A percentile compares a stretch with the other conserved stretches of the same genome.
Evolutionary conservation across 2,113 vertebrate genomes (phyloP).

Genomic region (Onychorhynchus coronatus): DNA sequence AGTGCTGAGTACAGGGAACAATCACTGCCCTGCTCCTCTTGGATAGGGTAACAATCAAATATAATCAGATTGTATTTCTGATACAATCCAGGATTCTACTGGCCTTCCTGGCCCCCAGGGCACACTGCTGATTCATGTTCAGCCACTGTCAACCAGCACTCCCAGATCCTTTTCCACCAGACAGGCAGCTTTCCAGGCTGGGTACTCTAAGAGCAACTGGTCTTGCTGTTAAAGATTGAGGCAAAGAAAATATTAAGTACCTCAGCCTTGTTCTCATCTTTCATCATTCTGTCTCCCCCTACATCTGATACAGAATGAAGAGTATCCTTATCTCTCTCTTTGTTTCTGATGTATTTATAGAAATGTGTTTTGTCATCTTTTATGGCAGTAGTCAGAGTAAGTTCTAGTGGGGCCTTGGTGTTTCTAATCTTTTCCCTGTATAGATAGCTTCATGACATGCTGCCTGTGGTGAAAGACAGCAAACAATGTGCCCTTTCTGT

Average conservation of each 20-base stretch:
- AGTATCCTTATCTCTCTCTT: background rate
- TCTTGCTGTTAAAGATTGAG: background rate
- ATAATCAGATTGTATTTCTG: background rate
- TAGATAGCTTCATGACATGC: background rate
- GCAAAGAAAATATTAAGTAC: background rate
- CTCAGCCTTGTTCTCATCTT: background rate
- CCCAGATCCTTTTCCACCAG: background rate
- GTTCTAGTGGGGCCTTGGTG: background rate
- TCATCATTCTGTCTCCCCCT: background rate
- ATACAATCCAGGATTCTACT: background rate
- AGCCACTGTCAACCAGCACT: accelerated
- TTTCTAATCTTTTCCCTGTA: background rate
- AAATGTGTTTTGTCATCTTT: background rate
- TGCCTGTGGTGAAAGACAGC: background rate
- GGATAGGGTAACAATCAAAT: no score
- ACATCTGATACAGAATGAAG: no score
- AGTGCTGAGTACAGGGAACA: background rate
- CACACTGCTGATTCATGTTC: accelerated
- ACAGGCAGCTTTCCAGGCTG: background rate
- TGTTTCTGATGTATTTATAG: background rate
- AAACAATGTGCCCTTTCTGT: background rate
- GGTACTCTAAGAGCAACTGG: background rate
- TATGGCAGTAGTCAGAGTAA: background rate
- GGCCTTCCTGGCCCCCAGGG: background rate
- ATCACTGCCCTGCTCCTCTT: background rate